phyloP scores from a whole-genome alignment of 2,113 vertebrate species.

The Cyprinodon tularosa region DNA sequence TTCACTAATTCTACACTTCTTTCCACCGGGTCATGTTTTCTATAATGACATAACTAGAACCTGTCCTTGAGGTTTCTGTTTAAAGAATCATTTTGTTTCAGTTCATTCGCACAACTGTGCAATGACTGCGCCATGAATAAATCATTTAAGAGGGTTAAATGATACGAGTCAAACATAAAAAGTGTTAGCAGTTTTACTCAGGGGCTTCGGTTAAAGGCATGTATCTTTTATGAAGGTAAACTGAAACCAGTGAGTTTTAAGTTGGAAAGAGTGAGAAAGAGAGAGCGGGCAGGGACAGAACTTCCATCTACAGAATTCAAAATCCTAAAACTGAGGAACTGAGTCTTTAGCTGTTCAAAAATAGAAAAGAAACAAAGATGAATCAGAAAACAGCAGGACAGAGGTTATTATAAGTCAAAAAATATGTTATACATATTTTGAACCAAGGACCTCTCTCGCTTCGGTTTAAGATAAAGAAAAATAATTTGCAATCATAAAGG shows the following conservation, averaged over 20 bases:
- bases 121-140: conserved; percentile 19
- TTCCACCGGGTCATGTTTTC: conserved; percentile 7
- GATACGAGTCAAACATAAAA: conserved; percentile 49
- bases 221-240: conserved; percentile 56
- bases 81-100: conserved; percentile 16
- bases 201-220: conserved; percentile 26
- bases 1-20: background rate
- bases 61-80: background rate
- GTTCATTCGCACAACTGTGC: conserved; percentile 1
- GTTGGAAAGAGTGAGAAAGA: conserved; percentile 10
- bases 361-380: background rate
- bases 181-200: conserved; percentile 24
- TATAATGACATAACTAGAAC: background rate
- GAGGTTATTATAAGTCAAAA: too few relatives aligned
- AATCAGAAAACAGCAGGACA: too few relatives aligned
- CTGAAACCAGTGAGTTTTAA: conserved; percentile 1
- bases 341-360: background rate
- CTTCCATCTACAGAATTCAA: background rate
- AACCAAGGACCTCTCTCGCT: too few relatives aligned
- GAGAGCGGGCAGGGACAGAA: background rate
- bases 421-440: too few relatives aligned
- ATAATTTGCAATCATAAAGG: too few relatives aligned
- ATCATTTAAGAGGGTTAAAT: conserved; percentile 51
- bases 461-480: too few relatives aligned
- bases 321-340: background rate